Percentiles rank a stretch among this genome's conserved stretches.
phyloP scores from a whole-genome alignment of 1,140 invertebrate genomes.

The Oreohelix idahoensis region DNA sequence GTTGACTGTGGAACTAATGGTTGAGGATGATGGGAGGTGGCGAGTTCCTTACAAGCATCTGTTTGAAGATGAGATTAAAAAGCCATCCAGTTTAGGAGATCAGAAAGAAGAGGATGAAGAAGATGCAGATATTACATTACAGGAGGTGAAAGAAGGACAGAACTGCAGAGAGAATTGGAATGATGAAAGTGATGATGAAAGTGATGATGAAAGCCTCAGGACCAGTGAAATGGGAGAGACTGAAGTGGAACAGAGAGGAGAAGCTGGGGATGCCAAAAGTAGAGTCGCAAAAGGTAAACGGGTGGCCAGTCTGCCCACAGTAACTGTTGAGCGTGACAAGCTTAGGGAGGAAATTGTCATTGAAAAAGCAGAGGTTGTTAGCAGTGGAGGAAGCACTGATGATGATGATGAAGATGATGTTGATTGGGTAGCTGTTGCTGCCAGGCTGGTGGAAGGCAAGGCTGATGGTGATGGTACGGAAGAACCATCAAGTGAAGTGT shows the following conservation, averaged over 20 bases:
- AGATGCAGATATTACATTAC: not conserved
- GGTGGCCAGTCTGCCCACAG: not conserved
- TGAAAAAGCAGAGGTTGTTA: not conserved
- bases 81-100: not conserved
- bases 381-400: not conserved
- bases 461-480: not conserved
- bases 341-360: not conserved
- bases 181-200: slow-evolving; percentile 4
- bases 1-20: slow-evolving; percentile 8
- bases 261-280: not conserved
- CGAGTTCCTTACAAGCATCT: not conserved
- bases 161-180: not conserved
- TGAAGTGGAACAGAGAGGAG: not conserved
- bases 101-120: not conserved
- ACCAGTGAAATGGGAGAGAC: not conserved
- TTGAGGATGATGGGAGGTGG: not conserved
- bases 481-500: not conserved
- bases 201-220: not conserved
- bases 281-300: not conserved
- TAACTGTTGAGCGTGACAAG: not conserved
- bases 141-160: not conserved
- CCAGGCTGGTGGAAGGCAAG: not conserved
- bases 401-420: not conserved
- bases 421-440: not conserved
- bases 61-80: not conserved